Evolutionary conservation across 1,140 invertebrate species (phyloP).

Genomic region (Mizuhopecten yessoensis): DNA sequence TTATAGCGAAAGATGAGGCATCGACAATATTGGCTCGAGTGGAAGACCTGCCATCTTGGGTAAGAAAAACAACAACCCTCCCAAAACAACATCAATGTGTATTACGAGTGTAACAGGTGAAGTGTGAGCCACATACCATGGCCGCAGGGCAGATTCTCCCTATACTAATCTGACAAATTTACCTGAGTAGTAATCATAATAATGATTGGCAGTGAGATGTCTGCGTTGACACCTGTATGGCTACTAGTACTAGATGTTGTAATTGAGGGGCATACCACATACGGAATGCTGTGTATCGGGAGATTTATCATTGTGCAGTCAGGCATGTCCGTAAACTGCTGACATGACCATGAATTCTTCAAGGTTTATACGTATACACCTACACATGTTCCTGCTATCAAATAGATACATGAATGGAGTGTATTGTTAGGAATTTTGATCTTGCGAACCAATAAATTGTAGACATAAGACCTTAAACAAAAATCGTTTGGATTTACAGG

Average conservation of each 20-base stretch:
- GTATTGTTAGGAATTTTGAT: no score
- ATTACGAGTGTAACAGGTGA: background rate
- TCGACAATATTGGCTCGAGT: slow-evolving; percentile 92
- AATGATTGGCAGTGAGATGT: background rate
- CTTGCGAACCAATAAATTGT: no score
- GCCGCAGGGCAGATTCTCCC: background rate
- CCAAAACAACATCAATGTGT: background rate
- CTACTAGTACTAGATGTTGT: background rate
- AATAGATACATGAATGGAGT: background rate
- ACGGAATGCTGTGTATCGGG: background rate
- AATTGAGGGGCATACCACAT: background rate
- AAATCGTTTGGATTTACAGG: background rate
- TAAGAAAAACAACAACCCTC: slow-evolving; percentile 81
- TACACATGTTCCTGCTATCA: background rate
- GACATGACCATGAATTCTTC: background rate
- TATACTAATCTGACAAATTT: background rate
- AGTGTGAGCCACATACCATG: background rate
- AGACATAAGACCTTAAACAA: no score
- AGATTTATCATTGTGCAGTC: background rate
- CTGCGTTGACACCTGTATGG: slow-evolving; percentile 3
- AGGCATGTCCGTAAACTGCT: slow-evolving; percentile 20
- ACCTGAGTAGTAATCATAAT: background rate
- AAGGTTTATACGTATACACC: background rate
- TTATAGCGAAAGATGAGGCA: slow-evolving; percentile 92
- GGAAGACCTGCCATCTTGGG: slow-evolving; percentile 95